These are phyloP conservation scores for Conistra vaccinii DNA, from an alignment of 2,888 invertebrate species.

Conservation along the genomic window DNA sequence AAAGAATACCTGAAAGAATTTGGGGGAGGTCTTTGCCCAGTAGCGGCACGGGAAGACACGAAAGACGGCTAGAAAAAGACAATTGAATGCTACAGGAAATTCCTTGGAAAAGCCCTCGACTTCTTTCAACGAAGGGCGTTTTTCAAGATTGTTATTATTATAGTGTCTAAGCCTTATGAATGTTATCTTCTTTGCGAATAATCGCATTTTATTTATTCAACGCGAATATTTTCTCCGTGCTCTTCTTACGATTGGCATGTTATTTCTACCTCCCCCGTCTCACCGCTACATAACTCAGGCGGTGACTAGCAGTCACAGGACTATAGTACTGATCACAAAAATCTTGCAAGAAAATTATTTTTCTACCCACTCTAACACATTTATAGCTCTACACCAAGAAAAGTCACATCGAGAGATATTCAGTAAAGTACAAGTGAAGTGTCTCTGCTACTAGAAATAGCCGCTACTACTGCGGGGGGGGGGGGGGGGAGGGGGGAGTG, in stretches of 20 bases:
- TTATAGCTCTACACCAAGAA: constrained; percentile 72
- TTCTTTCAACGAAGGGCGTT: neutral
- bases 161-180: neutral
- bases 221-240: neutral
- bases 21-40: neutral
- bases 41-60: neutral
- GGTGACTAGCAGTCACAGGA: too few relatives aligned
- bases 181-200: neutral
- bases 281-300: too few relatives aligned
- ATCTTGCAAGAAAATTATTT: neutral
- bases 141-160: neutral
- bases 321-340: neutral
- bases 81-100: neutral
- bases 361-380: constrained; percentile 55
- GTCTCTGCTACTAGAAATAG: constrained; percentile 86
- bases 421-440: constrained; percentile 85
- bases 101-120: neutral
- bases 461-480: constrained; percentile 72
- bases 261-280: too few relatives aligned
- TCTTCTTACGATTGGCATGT: neutral
- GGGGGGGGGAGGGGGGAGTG: constrained; percentile 48
- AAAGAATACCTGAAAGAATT: neutral
- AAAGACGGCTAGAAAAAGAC: neutral
- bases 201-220: too few relatives aligned
- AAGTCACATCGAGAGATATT: constrained; percentile 81